Conservation (phyloP, 2,888 invertebrate species). For the Lepas anatifera region DNA sequence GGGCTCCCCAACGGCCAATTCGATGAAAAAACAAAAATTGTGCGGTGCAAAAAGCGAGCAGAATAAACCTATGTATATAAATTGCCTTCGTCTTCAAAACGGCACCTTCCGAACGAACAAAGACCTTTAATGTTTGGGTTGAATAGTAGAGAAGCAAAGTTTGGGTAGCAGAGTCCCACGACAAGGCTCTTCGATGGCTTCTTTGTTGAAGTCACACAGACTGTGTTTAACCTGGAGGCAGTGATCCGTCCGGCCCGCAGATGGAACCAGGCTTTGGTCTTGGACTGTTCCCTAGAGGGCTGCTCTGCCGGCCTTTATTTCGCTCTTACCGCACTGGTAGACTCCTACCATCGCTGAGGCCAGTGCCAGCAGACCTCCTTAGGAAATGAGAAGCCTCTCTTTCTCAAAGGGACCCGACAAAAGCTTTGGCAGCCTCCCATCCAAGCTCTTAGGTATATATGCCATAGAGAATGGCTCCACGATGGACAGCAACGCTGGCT, state of each 20-base stretch:
- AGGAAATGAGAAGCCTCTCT: not conserved
- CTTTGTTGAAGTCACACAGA: not conserved
- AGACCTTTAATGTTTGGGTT: too few species aligned
- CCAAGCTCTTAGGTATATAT: not conserved
- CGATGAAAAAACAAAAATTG: too few species aligned
- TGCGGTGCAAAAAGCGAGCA: too few species aligned
- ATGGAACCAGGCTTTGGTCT: not conserved
- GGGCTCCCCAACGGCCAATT: too few species aligned
- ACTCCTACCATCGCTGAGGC: not conserved
- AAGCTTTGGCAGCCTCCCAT: not conserved
- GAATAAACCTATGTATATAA: too few species aligned
- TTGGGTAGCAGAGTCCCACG: too few species aligned
- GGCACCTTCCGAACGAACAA: too few species aligned
- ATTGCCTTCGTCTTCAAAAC: too few species aligned
- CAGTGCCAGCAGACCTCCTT: not conserved
- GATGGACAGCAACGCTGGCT: not conserved
- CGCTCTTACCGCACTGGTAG: not conserved
- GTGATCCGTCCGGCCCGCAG: not conserved
- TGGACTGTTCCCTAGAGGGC: not conserved
- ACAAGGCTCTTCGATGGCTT: not conserved
- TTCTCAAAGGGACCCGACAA: not conserved
- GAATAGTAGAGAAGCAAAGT: too few species aligned
- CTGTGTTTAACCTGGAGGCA: not conserved
- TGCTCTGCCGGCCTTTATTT: not conserved
- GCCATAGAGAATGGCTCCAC: not conserved